A percentile compares a stretch with the other conserved stretches of the same genome.
These are phyloP conservation scores for Rhinichthys klamathensis DNA, from an alignment of 2,113 vertebrate genomes.

Conservation along the genomic window DNA sequence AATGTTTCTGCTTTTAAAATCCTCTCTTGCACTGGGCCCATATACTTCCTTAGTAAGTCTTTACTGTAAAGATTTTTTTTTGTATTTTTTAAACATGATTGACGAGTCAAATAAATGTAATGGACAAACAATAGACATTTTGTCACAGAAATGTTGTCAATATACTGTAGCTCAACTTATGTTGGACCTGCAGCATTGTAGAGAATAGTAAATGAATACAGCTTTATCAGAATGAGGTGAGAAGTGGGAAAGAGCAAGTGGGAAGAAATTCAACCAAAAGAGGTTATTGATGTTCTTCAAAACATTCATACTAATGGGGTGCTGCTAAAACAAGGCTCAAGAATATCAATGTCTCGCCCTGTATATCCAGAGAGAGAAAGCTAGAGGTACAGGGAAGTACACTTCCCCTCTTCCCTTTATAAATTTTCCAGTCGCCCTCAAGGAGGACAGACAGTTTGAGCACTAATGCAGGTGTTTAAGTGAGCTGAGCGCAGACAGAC, in stretches of 20 bases:
- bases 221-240: neutral
- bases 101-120: too few species aligned
- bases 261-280: neutral
- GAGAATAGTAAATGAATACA: neutral
- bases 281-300: neutral
- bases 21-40: neutral
- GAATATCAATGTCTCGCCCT: neutral
- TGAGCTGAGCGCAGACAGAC: conserved; percentile 16
- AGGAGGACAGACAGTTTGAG: conserved; percentile 20
- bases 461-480: conserved; percentile 34
- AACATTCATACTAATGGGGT: neutral
- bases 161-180: neutral
- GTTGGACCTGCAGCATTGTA: neutral
- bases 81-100: too few species aligned
- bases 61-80: neutral
- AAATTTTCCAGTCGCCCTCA: neutral
- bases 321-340: neutral
- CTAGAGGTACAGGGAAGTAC: neutral
- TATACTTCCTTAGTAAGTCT: neutral
- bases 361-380: neutral
- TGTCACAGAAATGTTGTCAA: neutral
- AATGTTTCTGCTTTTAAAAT: conserved; percentile 1
- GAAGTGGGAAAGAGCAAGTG: neutral
- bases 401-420: conserved; percentile 20
- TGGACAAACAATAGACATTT: neutral